Base-by-base conservation (phyloP, 2,888 invertebrate species). In the Lagria hirta region DNA sequence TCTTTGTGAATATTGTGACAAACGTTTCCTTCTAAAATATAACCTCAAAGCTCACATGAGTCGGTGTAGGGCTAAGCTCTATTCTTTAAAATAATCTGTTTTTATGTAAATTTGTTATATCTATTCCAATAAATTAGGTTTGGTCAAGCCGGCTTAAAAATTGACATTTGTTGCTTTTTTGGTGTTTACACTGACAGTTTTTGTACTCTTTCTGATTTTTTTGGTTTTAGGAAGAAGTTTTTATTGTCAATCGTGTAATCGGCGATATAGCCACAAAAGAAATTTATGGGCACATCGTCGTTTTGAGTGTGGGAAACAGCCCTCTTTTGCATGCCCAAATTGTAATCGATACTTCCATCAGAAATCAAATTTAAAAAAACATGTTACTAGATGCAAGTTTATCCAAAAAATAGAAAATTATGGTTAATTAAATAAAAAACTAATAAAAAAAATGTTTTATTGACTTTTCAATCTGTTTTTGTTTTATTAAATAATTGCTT, bases 1-100 rank as follows among this genome's bases (percentile, higher is more conserved):
- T 78, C 80, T 76, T 72, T 86, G 86, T 58, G 81, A 82, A 32
- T 76, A 80, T 69, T 86, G 86, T 73, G 64, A 76, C 58, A 83
- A 82, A 74, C 78, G 80, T 68, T 84, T 83, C 74, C 83, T 83
- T 60, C 81, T 83, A 28, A 43, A 43, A 11, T 29, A 30, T 15
- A 47, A 47, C 16, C 33, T 49, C 18, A 47, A 40, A 7, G 5
- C 32, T 2, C 52, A 52, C 23, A 37, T 52, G 28, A 35, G 13
- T n/a, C n/a, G 12, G 23, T 12, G 21, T 10, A 23, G 4, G 7
- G 15, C 11, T 26, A 34, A 15, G 17, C 12, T 22, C n/a, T n/a
- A n/a, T n/a, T n/a, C n/a, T n/a, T n/a, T n/a, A n/a, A n/a, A n/a
- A n/a, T 16, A 22, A 13, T 22, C 15, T 34, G 23, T 5, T 18